Conservation (phyloP, 2,113 vertebrate species). For the Anoplopoma fimbria region DNA sequence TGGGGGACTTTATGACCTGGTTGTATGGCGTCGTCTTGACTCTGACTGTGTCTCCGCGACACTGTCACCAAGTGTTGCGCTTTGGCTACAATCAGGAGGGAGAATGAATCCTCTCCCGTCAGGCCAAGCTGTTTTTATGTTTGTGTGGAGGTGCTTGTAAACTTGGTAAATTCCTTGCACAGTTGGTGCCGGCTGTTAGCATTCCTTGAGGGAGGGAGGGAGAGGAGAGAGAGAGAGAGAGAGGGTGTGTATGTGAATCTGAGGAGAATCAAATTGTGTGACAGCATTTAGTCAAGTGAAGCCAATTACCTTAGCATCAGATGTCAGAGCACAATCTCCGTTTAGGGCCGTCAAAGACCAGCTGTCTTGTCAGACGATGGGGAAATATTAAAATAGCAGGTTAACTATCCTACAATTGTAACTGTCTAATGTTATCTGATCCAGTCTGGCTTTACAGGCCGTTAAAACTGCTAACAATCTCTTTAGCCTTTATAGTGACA, state of each 20-base stretch:
- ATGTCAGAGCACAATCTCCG: constrained; percentile 55
- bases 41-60: constrained; percentile 14
- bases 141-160: constrained; percentile 68
- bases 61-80: constrained; percentile 19
- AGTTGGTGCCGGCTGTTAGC: constrained; percentile 84
- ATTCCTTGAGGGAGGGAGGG: constrained; percentile 68
- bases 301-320: constrained; percentile 67
- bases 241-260: constrained; percentile 2
- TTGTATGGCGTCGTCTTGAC: constrained; percentile 4
- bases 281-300: constrained; percentile 48
- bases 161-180: constrained; percentile 82
- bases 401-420: constrained; percentile 41
- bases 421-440: constrained; percentile 50
- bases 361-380: constrained; percentile 63
- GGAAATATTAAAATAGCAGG: constrained; percentile 64
- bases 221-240: background rate
- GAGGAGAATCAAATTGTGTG: constrained; percentile 52
- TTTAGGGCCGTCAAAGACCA: constrained; percentile 66
- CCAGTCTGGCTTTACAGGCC: constrained; percentile 31
- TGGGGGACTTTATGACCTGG: background rate
- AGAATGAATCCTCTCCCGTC: constrained; percentile 40
- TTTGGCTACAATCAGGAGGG: constrained; percentile 35
- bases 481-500: constrained; percentile 52
- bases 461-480: constrained; percentile 62
- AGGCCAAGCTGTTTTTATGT: constrained; percentile 41